Percentiles rank a stretch among this genome's conserved stretches.
phyloP scores from a whole-genome alignment of 1,140 invertebrate genomes.

The Platorchestia sp. region DNA sequence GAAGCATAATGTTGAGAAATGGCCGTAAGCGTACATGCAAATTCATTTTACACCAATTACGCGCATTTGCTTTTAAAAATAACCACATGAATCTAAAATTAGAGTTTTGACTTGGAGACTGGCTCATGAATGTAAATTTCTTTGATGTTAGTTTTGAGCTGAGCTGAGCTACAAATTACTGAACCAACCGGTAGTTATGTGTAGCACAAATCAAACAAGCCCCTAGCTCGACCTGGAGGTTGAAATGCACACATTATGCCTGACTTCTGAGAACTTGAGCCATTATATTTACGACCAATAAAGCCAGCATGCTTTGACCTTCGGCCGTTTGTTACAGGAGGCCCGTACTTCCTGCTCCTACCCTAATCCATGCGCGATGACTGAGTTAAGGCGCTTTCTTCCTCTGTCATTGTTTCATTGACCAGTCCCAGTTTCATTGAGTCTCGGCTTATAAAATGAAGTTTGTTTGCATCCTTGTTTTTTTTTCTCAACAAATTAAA shows the following conservation, averaged over 20 bases:
- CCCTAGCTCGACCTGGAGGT: not conserved
- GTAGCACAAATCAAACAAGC: not conserved
- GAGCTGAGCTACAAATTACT: not conserved
- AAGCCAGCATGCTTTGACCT: constrained; percentile 19
- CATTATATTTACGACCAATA: constrained; percentile 20
- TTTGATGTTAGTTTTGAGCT: not conserved
- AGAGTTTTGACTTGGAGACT: not conserved
- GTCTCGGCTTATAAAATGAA: not conserved
- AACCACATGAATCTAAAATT: not conserved
- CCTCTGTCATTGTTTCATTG: not conserved
- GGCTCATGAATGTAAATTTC: not conserved
- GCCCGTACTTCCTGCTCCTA: not conserved
- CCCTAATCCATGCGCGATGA: not conserved
- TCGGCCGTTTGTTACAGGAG: not conserved
- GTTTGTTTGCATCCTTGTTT: not conserved
- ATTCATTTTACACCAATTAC: not conserved
- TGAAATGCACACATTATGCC: not conserved
- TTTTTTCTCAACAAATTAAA: not conserved
- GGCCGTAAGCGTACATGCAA: not conserved
- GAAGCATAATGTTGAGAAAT: not conserved
- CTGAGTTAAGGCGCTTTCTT: not conserved
- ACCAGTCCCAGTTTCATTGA: not conserved
- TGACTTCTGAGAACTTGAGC: not conserved
- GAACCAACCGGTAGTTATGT: not conserved
- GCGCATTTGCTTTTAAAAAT: not conserved